Percentiles rank a stretch among this genome's conserved stretches.
Conservation (phyloP, 2,888 invertebrate genomes). For the Lasioglossum morio region DNA sequence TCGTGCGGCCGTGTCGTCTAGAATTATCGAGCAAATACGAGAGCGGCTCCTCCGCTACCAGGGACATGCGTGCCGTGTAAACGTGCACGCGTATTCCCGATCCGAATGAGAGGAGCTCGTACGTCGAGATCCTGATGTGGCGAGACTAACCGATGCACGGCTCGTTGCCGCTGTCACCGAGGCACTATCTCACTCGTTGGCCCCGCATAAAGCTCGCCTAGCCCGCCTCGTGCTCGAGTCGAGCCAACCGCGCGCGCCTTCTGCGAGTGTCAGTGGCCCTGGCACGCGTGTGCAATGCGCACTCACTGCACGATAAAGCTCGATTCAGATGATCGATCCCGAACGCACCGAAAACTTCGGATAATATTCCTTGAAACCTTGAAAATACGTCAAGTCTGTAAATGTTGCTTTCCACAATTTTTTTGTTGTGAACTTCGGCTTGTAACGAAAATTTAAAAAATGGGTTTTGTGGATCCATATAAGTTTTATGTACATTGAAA, state of each 20-base stretch:
- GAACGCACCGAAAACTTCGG: background rate
- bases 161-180: conserved; percentile 84
- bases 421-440: too few species aligned
- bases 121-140: conserved; percentile 82
- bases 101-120: conserved; percentile 72
- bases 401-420: too few species aligned
- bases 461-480: too few species aligned
- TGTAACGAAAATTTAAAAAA: too few species aligned
- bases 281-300: conserved; percentile 30
- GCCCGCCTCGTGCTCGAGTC: background rate
- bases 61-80: conserved; percentile 32
- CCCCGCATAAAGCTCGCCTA: conserved; percentile 57
- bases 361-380: too few species aligned
- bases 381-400: too few species aligned
- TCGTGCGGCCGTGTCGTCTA: conserved; percentile 47
- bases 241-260: background rate
- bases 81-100: conserved; percentile 60
- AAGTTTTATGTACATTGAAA: too few species aligned
- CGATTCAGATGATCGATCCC: background rate
- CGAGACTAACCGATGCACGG: conserved; percentile 84
- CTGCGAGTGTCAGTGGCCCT: background rate
- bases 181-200: conserved; percentile 78
- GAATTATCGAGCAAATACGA: conserved; percentile 59
- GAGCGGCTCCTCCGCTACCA: conserved; percentile 24
- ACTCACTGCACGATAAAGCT: background rate